Evolutionary conservation across 2,113 vertebrate genomes (phyloP).

Genomic region (Ia io): DNA sequence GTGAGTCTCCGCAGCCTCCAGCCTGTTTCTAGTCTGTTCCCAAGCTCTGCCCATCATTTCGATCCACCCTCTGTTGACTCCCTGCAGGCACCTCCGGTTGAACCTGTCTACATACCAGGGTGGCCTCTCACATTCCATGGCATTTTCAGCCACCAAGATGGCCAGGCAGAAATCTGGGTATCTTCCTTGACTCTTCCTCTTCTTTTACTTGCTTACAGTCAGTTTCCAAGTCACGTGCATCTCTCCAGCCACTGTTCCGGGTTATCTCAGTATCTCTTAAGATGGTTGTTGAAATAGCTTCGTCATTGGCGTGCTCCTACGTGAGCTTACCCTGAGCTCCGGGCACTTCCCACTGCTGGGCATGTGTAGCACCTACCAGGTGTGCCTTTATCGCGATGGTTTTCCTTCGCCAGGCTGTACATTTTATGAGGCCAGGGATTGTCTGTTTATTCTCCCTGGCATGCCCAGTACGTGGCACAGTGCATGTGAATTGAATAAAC

Average conservation of each 20-base stretch:
- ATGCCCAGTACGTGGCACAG: not conserved
- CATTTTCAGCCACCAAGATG: not conserved
- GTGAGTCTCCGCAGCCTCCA: not conserved
- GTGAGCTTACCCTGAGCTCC: not conserved
- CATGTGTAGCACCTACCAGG: not conserved
- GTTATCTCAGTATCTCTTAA: not conserved
- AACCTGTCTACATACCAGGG: not conserved
- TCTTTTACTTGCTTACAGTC: not conserved
- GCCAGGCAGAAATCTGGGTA: not conserved
- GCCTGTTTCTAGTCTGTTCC: not conserved
- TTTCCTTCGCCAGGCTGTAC: not conserved
- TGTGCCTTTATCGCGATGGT: not conserved
- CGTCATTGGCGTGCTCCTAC: not conserved
- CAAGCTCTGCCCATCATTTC: not conserved
- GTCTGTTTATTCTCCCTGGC: not conserved
- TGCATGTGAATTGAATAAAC: not conserved
- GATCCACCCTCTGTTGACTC: not conserved
- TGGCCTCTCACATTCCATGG: not conserved
- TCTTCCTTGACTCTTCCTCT: not conserved
- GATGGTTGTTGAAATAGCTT: not conserved
- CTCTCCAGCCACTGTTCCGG: not conserved
- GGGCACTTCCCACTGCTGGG: not conserved
- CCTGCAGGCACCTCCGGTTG: not conserved
- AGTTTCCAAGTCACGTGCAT: not conserved
- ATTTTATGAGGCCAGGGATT: slow-evolving; percentile 10